Percentiles rank a stretch among this genome's conserved stretches.
Conservation (phyloP, 2,888 invertebrate genomes). For the Napeogenes sylphis region DNA sequence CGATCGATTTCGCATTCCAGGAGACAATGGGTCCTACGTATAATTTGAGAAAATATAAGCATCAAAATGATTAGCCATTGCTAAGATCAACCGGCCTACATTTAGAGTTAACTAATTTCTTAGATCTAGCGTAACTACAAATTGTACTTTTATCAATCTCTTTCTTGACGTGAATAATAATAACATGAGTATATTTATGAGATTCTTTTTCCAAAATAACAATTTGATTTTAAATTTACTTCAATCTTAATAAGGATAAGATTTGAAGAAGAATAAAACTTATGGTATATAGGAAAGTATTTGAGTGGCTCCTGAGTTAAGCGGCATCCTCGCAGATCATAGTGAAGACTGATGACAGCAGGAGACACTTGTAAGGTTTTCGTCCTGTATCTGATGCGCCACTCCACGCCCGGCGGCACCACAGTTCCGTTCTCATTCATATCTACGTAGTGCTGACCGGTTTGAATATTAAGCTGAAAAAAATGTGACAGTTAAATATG, state of each 20-base stretch:
- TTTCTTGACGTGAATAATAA: too few species aligned
- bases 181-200: not conserved
- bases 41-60: not conserved
- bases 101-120: too few species aligned
- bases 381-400: conserved; percentile 44
- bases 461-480: conserved; percentile 43
- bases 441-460: conserved; percentile 48
- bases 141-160: too few species aligned
- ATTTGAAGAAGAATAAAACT: conserved; percentile 32
- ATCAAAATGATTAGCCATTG: too few species aligned
- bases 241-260: not conserved
- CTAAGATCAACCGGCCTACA: too few species aligned
- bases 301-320: conserved; percentile 38
- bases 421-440: conserved; percentile 51
- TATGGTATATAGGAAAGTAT: conserved; percentile 49
- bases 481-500: not conserved
- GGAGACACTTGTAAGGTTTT: conserved; percentile 38
- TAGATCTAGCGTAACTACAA: too few species aligned
- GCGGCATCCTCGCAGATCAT: conserved; percentile 43
- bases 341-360: conserved; percentile 38
- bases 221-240: not conserved
- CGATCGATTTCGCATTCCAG: conserved; percentile 51
- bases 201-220: too few species aligned
- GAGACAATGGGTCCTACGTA: conserved; percentile 48
- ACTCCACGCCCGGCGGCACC: conserved; percentile 49